Conservation (phyloP, 1,140 invertebrate genomes). For the Drosophila nikananu region DNA sequence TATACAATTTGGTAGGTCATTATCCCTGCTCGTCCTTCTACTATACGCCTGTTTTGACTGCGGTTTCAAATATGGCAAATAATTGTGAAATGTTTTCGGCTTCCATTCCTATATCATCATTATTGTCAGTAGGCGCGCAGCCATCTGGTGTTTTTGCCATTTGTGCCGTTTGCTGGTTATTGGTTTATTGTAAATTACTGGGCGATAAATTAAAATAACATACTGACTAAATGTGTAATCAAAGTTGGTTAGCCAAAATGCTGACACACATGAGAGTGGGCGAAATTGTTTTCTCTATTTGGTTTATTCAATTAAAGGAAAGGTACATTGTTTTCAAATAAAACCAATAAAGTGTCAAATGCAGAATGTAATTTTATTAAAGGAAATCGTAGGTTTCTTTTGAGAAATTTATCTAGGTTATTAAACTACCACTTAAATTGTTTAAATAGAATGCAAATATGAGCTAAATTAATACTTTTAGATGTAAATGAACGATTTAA, state of each 20-base stretch:
- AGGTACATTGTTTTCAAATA: constrained; percentile 9
- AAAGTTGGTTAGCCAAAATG: constrained; percentile 43
- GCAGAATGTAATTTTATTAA: not conserved
- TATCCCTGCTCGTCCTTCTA: constrained; percentile 23
- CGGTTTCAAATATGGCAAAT: constrained; percentile 80
- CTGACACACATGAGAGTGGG: constrained; percentile 9
- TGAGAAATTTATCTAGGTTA: not conserved
- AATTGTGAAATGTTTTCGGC: constrained; percentile 66
- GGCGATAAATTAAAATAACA: constrained; percentile 79
- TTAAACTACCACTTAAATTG: not conserved
- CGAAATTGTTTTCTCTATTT: constrained; percentile 15
- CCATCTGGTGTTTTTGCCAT: constrained; percentile 58
- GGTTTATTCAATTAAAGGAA: constrained; percentile 5
- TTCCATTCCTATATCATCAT: constrained; percentile 27
- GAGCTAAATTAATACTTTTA: no score
- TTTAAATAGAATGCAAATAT: not conserved
- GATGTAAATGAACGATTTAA: not conserved
- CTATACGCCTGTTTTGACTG: constrained; percentile 53
- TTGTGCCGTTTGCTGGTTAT: constrained; percentile 36
- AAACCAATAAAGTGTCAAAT: not conserved
- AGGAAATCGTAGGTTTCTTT: not conserved
- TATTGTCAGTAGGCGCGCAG: constrained; percentile 10
- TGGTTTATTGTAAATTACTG: constrained; percentile 78
- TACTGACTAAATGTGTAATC: constrained; percentile 73
- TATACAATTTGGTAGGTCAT: constrained; percentile 54